Percentiles rank a stretch among this genome's conserved stretches.
phyloP scores from a whole-genome alignment of 2,797 vertebrate species.

The Numenius phaeopus region DNA sequence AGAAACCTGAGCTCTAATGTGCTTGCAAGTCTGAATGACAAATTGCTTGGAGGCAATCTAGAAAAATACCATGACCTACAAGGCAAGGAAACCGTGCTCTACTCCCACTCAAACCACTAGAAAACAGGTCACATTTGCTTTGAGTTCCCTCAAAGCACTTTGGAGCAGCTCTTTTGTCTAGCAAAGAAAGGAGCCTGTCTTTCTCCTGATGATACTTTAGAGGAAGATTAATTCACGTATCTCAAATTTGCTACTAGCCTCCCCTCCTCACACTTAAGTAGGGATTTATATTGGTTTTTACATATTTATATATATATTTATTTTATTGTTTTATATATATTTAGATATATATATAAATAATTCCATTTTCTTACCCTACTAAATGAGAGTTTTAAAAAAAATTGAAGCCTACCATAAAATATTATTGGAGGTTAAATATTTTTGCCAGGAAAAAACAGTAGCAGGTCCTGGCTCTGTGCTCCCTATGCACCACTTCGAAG shows the following conservation, averaged over 20 bases:
- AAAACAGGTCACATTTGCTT: background rate
- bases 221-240: background rate
- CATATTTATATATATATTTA: background rate
- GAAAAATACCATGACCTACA: background rate
- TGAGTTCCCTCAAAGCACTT: background rate
- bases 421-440: background rate
- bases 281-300: background rate
- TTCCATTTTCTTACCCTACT: background rate
- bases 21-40: background rate
- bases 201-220: background rate
- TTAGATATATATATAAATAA: background rate
- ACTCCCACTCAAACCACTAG: background rate
- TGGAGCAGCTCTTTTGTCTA: background rate
- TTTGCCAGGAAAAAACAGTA: background rate
- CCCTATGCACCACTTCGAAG: background rate
- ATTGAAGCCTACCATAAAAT: background rate
- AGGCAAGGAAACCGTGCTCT: background rate
- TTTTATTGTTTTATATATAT: no score
- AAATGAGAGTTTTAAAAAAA: background rate
- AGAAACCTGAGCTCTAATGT: background rate
- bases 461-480: background rate
- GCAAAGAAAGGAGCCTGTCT: background rate
- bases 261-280: background rate
- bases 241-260: background rate
- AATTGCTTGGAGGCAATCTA: background rate